A percentile compares a stretch with the other conserved stretches of the same genome.
Evolutionary conservation across 2,888 invertebrate species (phyloP).

Genomic region (Drosophila anomalata): DNA sequence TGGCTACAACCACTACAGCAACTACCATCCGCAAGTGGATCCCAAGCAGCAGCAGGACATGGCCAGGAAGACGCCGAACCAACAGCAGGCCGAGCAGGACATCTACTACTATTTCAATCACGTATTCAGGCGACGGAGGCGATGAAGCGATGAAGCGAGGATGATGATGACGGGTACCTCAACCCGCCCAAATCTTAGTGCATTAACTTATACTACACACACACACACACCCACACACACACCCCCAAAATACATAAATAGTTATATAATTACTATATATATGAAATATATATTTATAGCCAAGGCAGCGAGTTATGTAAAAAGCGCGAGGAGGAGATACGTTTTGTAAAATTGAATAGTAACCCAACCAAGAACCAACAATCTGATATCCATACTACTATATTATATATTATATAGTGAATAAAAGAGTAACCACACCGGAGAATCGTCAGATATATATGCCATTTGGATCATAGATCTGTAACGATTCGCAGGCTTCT

Average conservation of each 20-base stretch:
- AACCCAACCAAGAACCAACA: conserved; percentile 24
- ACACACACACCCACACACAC: conserved; percentile 15
- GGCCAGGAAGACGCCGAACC: conserved; percentile 68
- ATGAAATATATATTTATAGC: conserved; percentile 29
- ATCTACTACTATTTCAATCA: conserved; percentile 82
- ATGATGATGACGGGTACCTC: background rate
- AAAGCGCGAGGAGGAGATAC: conserved; percentile 22
- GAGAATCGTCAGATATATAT: conserved; percentile 30
- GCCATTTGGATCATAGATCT: conserved; percentile 3
- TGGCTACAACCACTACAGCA: conserved; percentile 70
- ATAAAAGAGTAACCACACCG: conserved; percentile 33
- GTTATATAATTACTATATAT: conserved; percentile 36
- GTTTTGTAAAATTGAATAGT: conserved; percentile 35
- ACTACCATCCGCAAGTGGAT: conserved; percentile 72
- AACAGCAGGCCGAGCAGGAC: conserved; percentile 79
- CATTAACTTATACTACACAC: conserved; percentile 44
- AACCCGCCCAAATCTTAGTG: conserved; percentile 28
- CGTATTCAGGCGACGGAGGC: conserved; percentile 65
- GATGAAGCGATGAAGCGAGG: conserved; percentile 24
- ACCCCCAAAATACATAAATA: conserved; percentile 23
- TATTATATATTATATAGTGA: conserved; percentile 10
- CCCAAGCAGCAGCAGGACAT: conserved; percentile 69
- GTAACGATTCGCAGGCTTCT: background rate
- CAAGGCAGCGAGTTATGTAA: conserved; percentile 38
- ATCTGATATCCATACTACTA: conserved; percentile 7